Evolutionary conservation across 2,113 vertebrate species (phyloP).

Genomic region (Malaclemys terrapin): DNA sequence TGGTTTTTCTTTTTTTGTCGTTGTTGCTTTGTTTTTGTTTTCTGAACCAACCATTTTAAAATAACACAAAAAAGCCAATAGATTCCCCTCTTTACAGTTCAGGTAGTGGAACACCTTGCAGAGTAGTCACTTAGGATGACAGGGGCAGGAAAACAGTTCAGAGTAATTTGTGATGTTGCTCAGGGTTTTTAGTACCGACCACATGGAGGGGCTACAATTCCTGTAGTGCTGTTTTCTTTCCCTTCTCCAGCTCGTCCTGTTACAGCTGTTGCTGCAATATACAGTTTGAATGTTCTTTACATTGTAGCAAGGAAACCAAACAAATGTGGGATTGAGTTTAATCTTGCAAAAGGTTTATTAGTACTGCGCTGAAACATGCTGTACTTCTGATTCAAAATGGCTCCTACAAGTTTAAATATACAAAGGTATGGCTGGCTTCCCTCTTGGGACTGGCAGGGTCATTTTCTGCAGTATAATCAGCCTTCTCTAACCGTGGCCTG

Average conservation of each 20-base stretch:
- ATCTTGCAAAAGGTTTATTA: not conserved
- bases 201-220: not conserved
- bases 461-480: not conserved
- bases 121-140: not conserved
- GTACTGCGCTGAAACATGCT: fast-evolving
- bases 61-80: not conserved
- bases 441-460: not conserved
- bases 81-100: too few relatives aligned
- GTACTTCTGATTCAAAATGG: not conserved
- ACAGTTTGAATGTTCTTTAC: not conserved
- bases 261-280: not conserved
- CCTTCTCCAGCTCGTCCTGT: not conserved
- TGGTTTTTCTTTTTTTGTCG: not conserved
- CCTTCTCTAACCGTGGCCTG: not conserved
- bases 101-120: not conserved
- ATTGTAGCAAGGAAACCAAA: not conserved
- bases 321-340: not conserved
- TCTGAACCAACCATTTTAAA: not conserved
- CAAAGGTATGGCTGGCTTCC: not conserved
- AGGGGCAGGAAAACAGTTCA: not conserved
- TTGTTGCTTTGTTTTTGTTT: not conserved
- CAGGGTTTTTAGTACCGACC: fast-evolving
- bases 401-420: not conserved
- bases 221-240: not conserved
- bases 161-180: not conserved